Evolutionary conservation across 2,113 vertebrate species (phyloP), one percentile per base, ranked within the genome.

Genomic region (Turdus rufiventris): DNA sequence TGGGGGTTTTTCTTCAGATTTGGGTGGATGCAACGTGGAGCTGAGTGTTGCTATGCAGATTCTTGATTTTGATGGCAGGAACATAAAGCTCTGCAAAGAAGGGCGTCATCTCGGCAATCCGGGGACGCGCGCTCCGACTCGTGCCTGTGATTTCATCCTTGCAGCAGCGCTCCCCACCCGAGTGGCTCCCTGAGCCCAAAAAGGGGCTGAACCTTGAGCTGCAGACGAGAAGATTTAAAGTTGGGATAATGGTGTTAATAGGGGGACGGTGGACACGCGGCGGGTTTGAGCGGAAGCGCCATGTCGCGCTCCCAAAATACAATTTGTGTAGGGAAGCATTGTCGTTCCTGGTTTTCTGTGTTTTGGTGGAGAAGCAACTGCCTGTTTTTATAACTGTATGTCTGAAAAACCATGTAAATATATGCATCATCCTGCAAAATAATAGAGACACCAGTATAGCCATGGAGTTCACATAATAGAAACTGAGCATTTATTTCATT

Each of bases 1-100:
- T 50, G 63, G 53, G 58, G 63, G 26, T 2, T 66, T 89, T 85
- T 53, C 81, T 81, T 58, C 29, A 24, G 57, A 47, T 82, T 93
- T 85, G 87, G 85, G 87, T 50, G 75, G 65, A 58, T 42, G 56
- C 42, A 71, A 54, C 0, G 36, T 12, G 4, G 79, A 89, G 71
- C 77, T 76, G 36, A 17, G 85, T 75, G 95, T 85, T 93, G 87
- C 79, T 90, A 93, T 91, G 88, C 85, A 93, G 92, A 91, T 70
- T 85, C 57, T 79, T 31, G 78, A 50, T 80, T 87, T 71, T 18
- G 92, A 57, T 48, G 89, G 85, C 83, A 79, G 90, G 88, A 91
- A 66, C 5, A 26, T 56, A 62, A 91, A 88, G 83, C 79, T 72
- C 43, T 53, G 90, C 57, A 54, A 87, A 65, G 70, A 24, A 62